Evolutionary conservation across 2,797 vertebrate species (phyloP).

Genomic region (Sparidentex hasta): DNA sequence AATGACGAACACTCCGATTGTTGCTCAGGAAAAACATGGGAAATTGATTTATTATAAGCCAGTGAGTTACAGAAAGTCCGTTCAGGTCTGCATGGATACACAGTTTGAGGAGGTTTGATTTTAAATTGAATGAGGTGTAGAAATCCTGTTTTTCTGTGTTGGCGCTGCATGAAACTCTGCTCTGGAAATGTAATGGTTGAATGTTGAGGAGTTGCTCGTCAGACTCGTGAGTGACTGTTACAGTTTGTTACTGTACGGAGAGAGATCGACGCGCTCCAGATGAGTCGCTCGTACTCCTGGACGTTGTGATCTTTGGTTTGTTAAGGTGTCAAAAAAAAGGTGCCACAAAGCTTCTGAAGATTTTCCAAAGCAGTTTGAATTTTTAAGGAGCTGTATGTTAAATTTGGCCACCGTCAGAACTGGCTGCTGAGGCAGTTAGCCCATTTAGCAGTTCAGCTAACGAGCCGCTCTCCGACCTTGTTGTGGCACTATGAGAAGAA

Average conservation of each 20-base stretch:
- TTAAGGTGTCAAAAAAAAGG: not conserved
- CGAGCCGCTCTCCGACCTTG: too few species aligned
- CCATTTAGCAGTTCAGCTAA: too few species aligned
- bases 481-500: too few species aligned
- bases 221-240: conserved; percentile 16
- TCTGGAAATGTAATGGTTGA: not conserved
- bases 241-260: not conserved
- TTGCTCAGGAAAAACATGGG: not conserved
- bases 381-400: not conserved
- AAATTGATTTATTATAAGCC: not conserved
- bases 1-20: conserved; percentile 4
- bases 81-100: not conserved
- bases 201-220: conserved; percentile 7
- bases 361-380: not conserved
- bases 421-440: too few species aligned
- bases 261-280: not conserved
- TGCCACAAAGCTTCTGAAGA: not conserved
- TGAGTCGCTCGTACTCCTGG: not conserved
- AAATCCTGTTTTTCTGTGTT: not conserved
- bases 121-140: not conserved
- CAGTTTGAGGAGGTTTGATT: not conserved
- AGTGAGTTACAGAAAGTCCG: not conserved
- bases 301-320: not conserved
- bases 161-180: conserved; percentile 21
- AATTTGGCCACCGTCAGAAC: too few species aligned